Evolutionary conservation across 2,888 invertebrate genomes (phyloP).

Genomic region (Tetropium fuscum): DNA sequence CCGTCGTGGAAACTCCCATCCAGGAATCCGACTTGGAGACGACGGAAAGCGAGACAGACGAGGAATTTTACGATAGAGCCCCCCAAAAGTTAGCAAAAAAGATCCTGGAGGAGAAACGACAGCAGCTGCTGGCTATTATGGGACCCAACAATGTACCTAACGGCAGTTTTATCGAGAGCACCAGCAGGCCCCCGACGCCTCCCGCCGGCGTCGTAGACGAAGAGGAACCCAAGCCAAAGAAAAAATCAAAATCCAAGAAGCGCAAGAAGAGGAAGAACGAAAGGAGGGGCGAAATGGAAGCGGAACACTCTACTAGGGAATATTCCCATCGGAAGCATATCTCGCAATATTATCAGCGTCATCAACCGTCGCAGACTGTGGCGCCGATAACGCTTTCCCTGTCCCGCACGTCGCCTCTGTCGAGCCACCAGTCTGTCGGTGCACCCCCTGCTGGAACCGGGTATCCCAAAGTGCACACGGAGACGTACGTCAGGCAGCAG

Average conservation of each 20-base stretch:
- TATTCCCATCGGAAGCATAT: constrained; percentile 67
- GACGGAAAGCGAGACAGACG: constrained; percentile 86
- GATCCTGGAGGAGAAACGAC: constrained; percentile 80
- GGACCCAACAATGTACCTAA: constrained; percentile 68
- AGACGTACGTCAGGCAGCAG: constrained; percentile 28
- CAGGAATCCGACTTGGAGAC: constrained; percentile 89
- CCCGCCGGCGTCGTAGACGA: constrained; percentile 62
- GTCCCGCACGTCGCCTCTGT: constrained; percentile 55
- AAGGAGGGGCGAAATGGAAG: constrained; percentile 63
- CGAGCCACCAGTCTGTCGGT: constrained; percentile 41
- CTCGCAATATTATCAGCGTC: constrained; percentile 54
- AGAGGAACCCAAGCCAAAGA: constrained; percentile 71
- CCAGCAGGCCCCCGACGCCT: constrained; percentile 76
- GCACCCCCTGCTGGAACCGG: constrained; percentile 26
- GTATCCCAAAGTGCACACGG: constrained; percentile 33
- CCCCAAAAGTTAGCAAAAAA: constrained; percentile 82
- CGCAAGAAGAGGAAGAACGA: constrained; percentile 68
- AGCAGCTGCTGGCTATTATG: constrained; percentile 75
- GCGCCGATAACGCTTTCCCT: constrained; percentile 58
- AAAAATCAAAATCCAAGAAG: constrained; percentile 70
- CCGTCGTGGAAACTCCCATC: constrained; percentile 70
- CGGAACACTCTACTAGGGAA: constrained; percentile 40
- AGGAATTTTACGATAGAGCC: constrained; percentile 88
- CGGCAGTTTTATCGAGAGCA: constrained; percentile 69
- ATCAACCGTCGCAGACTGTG: constrained; percentile 51